Conservation (phyloP, 2,113 vertebrate species). For the Lasiurus borealis region DNA sequence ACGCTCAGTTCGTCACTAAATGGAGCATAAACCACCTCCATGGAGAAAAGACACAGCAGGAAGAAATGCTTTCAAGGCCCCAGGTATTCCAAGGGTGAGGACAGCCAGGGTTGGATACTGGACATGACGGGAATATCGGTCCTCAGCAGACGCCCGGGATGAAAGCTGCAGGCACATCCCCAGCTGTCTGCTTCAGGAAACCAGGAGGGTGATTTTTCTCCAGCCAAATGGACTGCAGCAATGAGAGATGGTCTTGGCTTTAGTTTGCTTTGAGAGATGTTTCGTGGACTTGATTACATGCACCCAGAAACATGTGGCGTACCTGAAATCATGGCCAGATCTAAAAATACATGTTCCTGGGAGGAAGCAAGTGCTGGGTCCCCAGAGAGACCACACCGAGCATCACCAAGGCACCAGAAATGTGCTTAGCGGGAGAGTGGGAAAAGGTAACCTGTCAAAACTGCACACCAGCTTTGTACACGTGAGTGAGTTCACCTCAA, state of each 20-base stretch:
- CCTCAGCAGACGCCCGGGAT: no score
- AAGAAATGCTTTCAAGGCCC: slow-evolving; percentile 3
- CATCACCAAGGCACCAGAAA: neutral
- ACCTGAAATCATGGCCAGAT: neutral
- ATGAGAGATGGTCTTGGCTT: neutral
- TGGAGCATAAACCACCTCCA: neutral
- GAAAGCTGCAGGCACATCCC: neutral
- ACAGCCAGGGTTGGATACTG: neutral
- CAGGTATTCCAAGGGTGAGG: neutral
- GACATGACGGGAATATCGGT: neutral
- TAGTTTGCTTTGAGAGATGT: neutral
- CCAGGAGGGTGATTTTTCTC: neutral
- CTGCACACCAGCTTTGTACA: no score
- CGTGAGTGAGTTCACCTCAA: neutral
- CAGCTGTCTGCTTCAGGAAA: neutral
- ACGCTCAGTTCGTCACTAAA: neutral
- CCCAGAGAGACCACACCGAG: neutral
- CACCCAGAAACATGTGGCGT: neutral
- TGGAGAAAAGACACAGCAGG: neutral
- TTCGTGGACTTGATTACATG: neutral
- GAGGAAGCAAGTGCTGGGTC: neutral
- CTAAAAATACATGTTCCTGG: neutral
- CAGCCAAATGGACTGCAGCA: neutral
- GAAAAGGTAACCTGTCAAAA: no score
- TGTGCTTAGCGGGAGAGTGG: neutral